Percentiles rank a stretch among this genome's conserved stretches.
Conservation (phyloP, 2,888 invertebrate genomes). For the Drosophila rellima region DNA sequence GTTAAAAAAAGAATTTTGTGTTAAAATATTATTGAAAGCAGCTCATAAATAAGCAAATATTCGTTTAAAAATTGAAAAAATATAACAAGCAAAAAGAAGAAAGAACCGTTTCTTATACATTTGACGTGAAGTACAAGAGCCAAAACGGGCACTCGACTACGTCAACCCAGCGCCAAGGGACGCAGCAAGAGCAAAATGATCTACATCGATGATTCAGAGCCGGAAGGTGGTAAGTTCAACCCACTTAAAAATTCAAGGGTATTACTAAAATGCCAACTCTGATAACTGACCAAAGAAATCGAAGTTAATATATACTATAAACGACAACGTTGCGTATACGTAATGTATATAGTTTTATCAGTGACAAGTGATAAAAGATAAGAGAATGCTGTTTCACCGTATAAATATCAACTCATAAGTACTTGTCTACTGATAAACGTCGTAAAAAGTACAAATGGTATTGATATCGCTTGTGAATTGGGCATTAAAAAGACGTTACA, state of each 20-base stretch:
- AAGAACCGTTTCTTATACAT: slow-evolving; percentile 22
- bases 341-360: slow-evolving; percentile 35
- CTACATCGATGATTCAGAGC: slow-evolving; percentile 95
- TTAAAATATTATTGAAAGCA: slow-evolving; percentile 43
- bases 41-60: slow-evolving; percentile 39
- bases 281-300: slow-evolving; percentile 7
- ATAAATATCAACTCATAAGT: slow-evolving; percentile 13
- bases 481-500: slow-evolving; percentile 43
- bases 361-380: slow-evolving; percentile 41
- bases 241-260: slow-evolving; percentile 2
- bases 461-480: slow-evolving; percentile 41
- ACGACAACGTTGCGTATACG: slow-evolving; percentile 29
- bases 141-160: slow-evolving; percentile 79
- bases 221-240: slow-evolving; percentile 92
- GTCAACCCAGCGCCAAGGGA: slow-evolving; percentile 66
- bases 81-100: slow-evolving; percentile 12
- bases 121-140: slow-evolving; percentile 3
- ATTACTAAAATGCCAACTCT: slow-evolving; percentile 2
- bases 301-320: background rate
- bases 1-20: slow-evolving; percentile 44
- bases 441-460: slow-evolving; percentile 10
- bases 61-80: slow-evolving; percentile 16
- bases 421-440: slow-evolving; percentile 20
- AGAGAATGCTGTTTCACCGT: slow-evolving; percentile 10
- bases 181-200: slow-evolving; percentile 88